Evolutionary conservation across 1,140 invertebrate genomes (phyloP).

Genomic region (Grapholita molesta): DNA sequence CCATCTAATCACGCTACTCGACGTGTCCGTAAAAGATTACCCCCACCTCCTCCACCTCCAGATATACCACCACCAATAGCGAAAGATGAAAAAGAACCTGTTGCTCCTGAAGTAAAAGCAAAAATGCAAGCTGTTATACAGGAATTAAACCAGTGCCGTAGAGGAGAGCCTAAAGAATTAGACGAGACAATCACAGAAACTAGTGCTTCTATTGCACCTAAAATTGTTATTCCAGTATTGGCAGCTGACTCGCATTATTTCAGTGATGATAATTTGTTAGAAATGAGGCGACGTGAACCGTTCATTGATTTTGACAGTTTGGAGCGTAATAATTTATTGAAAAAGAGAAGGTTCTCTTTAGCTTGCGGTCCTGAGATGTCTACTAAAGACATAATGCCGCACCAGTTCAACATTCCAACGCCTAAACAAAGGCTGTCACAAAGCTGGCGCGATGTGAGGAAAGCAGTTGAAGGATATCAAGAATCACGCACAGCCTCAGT

Average conservation of each 20-base stretch:
- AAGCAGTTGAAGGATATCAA: conserved; percentile 34
- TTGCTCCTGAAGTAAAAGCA: conserved; percentile 75
- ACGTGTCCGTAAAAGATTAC: conserved; percentile 62
- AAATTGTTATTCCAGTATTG: conserved; percentile 67
- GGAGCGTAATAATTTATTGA: conserved; percentile 78
- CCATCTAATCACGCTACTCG: conserved; percentile 55
- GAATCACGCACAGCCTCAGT: background rate
- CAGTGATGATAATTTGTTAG: conserved; percentile 50
- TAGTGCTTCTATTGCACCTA: conserved; percentile 45
- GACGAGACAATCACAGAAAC: conserved; percentile 41
- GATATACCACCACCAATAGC: conserved; percentile 28
- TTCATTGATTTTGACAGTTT: conserved; percentile 85
- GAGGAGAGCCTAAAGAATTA: conserved; percentile 55
- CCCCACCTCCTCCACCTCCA: conserved; percentile 71
- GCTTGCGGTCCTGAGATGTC: conserved; percentile 55
- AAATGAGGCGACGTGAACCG: conserved; percentile 37
- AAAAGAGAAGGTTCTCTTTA: conserved; percentile 60
- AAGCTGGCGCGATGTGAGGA: conserved; percentile 66
- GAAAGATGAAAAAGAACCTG: conserved; percentile 41
- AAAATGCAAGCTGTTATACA: conserved; percentile 80
- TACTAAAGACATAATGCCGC: conserved; percentile 31
- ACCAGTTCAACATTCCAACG: conserved; percentile 30
- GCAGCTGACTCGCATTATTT: conserved; percentile 58
- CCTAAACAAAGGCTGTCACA: conserved; percentile 45
- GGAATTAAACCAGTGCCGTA: conserved; percentile 71